Base-by-base conservation (phyloP, 2,888 invertebrate genomes). In the Hoplodrina blanda region DNA sequence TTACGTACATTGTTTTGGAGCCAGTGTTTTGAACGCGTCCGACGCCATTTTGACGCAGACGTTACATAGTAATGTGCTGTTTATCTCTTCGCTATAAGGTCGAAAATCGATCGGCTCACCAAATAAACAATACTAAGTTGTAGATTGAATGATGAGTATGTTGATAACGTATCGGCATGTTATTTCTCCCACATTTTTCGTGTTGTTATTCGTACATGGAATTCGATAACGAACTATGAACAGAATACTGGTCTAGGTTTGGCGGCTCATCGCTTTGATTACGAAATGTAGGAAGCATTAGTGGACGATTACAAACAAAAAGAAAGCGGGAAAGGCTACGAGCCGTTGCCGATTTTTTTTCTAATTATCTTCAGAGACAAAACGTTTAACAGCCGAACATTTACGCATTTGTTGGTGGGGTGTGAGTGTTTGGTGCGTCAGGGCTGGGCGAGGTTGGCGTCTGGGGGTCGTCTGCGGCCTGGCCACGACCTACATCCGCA, bases 401-500 rank as follows among this genome's bases (percentile, higher is more conserved):
- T 80, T 78, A 80, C 80, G 78, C 75, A 78, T 76, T 73, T 73
- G 70, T 80, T 62, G 74, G 76, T 79, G 70, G 81, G 78, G 76
- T 78, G 85, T 78, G 76, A 77, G 77, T 62, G 64, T 73, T 82
- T 73, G 64, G 84, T 81, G 84, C 85, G 80, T 82, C 84, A 87
- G 87, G 87, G 84, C 85, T 86, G 90, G 87, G 88, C 88, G 90
- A 89, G 90, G 91, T 87, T 88, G 90, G 88, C 91, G 94, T 95
- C 95, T 96, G 90, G 92, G 95, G 94, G 93, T 94, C 93, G 95
- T 95, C 95, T 95, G 93, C 92, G 91, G 84, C 92, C 91, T 90
- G 91, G 92, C 91, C 91, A 90, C 95, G 95, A 94, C 95, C 95
- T 95, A 94, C 91, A 93, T 94, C 87, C 84, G 82, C 78, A 76